phyloP scores from a whole-genome alignment of 2,113 vertebrate genomes.

The Phoenicopterus ruber region DNA sequence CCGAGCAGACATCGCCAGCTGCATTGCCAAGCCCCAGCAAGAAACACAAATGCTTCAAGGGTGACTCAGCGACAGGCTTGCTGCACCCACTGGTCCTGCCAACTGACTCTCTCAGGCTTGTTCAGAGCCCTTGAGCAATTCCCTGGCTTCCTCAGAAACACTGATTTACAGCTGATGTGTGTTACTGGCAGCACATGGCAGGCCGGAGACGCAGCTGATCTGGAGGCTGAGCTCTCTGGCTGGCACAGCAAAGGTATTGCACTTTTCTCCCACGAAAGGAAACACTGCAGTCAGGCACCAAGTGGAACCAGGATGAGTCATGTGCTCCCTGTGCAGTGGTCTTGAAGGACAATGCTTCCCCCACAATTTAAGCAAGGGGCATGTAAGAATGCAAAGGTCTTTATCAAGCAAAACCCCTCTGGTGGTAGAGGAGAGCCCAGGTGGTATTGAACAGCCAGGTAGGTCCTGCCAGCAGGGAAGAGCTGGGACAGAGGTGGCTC shows the following conservation, averaged over 20 bases:
- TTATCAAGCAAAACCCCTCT: neutral
- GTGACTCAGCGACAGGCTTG: neutral
- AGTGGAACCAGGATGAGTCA: neutral
- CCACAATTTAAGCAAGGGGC: neutral
- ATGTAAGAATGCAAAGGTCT: neutral
- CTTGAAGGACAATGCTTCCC: neutral
- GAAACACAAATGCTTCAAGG: neutral
- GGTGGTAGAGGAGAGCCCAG: neutral
- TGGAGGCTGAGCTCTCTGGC: neutral
- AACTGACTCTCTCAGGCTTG: neutral
- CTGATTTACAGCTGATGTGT: neutral
- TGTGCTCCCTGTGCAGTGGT: neutral
- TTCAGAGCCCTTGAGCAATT: neutral
- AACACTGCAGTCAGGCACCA: neutral
- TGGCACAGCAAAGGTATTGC: neutral
- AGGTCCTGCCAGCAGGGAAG: neutral
- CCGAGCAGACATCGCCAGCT: neutral
- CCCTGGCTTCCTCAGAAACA: neutral
- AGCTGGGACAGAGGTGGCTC: neutral
- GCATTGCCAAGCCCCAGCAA: neutral
- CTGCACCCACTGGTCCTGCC: neutral
- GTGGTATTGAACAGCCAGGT: accelerated
- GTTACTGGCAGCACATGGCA: neutral
- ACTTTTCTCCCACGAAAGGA: neutral
- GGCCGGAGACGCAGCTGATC: neutral